Percentiles rank a stretch among this genome's conserved stretches.
phyloP scores from a whole-genome alignment of 2,797 vertebrate genomes.

The Botia almorhae region DNA sequence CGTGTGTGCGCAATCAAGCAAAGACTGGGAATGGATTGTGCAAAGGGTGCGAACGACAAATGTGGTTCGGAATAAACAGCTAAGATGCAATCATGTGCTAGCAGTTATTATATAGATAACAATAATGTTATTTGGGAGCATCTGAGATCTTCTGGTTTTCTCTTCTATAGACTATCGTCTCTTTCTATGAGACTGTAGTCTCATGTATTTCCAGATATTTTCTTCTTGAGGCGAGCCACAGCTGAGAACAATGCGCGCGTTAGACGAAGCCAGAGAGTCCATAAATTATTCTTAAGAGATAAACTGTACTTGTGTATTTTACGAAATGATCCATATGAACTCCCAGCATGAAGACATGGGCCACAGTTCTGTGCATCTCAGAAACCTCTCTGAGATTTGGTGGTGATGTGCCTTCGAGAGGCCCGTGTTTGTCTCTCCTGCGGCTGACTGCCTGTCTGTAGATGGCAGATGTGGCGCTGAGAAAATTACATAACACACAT shows the following conservation, averaged over 20 bases:
- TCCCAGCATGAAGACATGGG: conserved; percentile 29
- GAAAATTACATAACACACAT: conserved; percentile 77
- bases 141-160: neutral
- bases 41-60: conserved; percentile 30
- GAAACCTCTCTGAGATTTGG: conserved; percentile 48
- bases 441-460: conserved; percentile 36
- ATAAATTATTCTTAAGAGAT: conserved; percentile 36
- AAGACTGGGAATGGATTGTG: conserved; percentile 39
- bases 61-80: conserved; percentile 4
- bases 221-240: neutral
- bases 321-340: conserved; percentile 38
- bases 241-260: neutral
- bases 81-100: conserved; percentile 6
- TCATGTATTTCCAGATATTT: neutral
- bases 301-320: conserved; percentile 34
- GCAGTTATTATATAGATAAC: neutral
- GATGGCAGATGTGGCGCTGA: conserved; percentile 74
- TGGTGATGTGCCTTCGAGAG: conserved; percentile 31
- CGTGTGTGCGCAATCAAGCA: conserved; percentile 25
- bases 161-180: neutral
- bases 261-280: conserved; percentile 2
- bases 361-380: conserved; percentile 4
- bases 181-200: neutral
- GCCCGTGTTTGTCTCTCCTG: conserved; percentile 29
- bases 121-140: neutral